These are phyloP conservation scores for Sitta europaea DNA, from an alignment of 2,113 vertebrate species.

Conservation along the genomic window DNA sequence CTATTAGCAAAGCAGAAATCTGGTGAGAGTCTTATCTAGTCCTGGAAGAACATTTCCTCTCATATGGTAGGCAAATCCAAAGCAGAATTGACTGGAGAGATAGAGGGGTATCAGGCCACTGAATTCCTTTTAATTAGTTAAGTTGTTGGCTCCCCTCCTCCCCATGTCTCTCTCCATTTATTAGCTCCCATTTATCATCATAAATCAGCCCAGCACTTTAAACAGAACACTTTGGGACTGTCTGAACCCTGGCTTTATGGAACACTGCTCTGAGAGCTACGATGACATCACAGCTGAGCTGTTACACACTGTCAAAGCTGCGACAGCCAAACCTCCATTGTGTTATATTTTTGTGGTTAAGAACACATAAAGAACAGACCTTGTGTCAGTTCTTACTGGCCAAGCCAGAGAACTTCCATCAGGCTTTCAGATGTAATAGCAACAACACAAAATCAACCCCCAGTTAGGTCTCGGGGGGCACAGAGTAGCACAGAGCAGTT, in stretches of 20 bases:
- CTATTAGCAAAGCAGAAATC: background rate
- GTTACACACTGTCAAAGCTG: background rate
- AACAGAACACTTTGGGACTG: background rate
- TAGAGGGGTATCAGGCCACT: background rate
- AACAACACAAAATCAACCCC: background rate
- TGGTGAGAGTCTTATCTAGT: background rate
- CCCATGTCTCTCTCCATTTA: background rate
- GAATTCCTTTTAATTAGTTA: background rate
- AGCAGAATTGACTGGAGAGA: background rate
- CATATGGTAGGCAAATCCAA: background rate
- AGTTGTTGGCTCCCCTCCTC: background rate
- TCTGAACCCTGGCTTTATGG: background rate
- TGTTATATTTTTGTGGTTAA: background rate
- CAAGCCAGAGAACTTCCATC: background rate
- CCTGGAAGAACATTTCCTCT: background rate
- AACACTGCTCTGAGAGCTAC: background rate
- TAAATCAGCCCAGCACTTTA: conserved; percentile 12
- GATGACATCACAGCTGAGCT: conserved; percentile 23
- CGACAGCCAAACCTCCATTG: background rate
- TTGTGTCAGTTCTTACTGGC: background rate
- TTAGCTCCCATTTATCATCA: conserved; percentile 29
- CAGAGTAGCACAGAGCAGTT: background rate
- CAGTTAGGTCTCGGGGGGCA: background rate
- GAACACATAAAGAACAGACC: background rate
- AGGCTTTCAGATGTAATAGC: background rate